Base-by-base conservation (phyloP, 2,797 vertebrate genomes). In the Thunnus albacares region DNA sequence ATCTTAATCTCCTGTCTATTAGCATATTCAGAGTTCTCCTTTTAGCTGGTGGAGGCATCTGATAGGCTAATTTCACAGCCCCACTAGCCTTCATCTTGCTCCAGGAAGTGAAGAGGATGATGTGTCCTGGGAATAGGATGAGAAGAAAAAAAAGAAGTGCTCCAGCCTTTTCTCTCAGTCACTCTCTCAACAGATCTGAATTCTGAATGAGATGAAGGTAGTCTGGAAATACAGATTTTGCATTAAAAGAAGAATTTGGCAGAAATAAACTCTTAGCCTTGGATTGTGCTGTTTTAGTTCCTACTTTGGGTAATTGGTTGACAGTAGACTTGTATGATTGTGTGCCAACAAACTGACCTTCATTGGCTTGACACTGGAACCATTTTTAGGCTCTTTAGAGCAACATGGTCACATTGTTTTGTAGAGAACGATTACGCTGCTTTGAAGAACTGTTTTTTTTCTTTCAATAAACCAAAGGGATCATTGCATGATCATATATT, bases 1-100 rank as follows among this genome's bases (percentile, higher is more conserved):
- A 86, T 92, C 85, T 88, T 94, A 90, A 93, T 94, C 91, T 92
- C 79, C 68, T 82, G 81, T 89, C 84, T 86, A 92, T 94, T 93
- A 92, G 87, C 89, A 93, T 93, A 91, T 92, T 90, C 86, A 79
- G 77, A 85, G 87, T 81, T 85, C 70, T 91, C 66, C 79, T 87
- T 76, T 69, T 74, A 56, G 83, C 80, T 51, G 71, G 76, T 78
- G 67, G 82, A 89, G 85, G 83, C 84, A 84, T 90, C 90, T 90
- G 90, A 93, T 91, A 83, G 89, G 81, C 78, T 87, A 69, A 90
- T 92, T 90, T 88, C 82, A 89, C 89, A 83, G 65, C 81, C 79
- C 86, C 28, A 43, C 79, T 69, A 88, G 88, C 84, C 87, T 87
- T 89, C 86, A 72, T 87, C 84, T 75, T 26, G 74, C 81, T 89